These are phyloP conservation scores for Aporophyla lueneburgensis DNA, from an alignment of 2,888 invertebrate genomes.

Conservation along the genomic window DNA sequence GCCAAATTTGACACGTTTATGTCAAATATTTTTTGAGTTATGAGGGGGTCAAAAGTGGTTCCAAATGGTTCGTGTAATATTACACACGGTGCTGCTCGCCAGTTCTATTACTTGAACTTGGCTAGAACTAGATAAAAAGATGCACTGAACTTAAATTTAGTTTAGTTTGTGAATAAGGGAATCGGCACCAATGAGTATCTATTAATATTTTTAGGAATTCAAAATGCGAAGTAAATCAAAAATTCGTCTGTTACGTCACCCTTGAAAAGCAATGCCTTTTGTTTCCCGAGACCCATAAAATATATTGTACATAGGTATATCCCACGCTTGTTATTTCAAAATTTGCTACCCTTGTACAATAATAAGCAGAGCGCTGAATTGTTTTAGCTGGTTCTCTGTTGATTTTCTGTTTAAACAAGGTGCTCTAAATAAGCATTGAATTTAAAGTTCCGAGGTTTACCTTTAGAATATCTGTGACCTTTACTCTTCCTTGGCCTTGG, in stretches of 20 bases:
- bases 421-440: conserved; percentile 21
- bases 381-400: conserved; percentile 15
- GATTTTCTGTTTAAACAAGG: conserved; percentile 18
- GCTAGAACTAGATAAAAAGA: too few species aligned
- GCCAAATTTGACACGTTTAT: too few species aligned
- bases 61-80: too few species aligned
- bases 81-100: too few species aligned
- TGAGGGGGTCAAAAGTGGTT: too few species aligned
- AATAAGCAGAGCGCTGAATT: conserved; percentile 19
- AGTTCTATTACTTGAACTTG: too few species aligned
- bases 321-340: neutral
- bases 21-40: too few species aligned
- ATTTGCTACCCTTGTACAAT: neutral
- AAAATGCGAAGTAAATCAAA: too few species aligned
- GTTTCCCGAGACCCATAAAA: neutral
- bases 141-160: too few species aligned
- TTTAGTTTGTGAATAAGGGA: too few species aligned
- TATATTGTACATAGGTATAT: neutral
- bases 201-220: too few species aligned
- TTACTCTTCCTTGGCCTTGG: neutral
- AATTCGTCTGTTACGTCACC: neutral
- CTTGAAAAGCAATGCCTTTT: neutral
- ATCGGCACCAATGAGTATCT: too few species aligned
- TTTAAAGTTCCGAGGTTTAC: neutral
- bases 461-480: neutral